Percentiles rank a stretch among this genome's conserved stretches.
Evolutionary conservation across 1,140 invertebrate species (phyloP).

Genomic region (Caenorhabditis inopinata): DNA sequence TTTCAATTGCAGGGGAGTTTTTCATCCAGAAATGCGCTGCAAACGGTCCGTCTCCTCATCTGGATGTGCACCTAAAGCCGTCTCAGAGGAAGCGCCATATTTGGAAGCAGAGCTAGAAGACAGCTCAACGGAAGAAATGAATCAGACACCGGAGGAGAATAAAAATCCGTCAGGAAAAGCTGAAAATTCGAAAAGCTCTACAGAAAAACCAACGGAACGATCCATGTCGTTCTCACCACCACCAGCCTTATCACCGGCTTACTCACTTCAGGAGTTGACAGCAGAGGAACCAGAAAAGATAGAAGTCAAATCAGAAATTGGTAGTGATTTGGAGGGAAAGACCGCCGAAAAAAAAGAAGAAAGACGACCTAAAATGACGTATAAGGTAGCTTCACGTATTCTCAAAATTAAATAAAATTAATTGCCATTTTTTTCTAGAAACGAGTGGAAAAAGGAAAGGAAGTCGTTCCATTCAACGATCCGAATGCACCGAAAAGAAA

Average conservation of each 20-base stretch:
- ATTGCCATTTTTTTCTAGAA: conserved; percentile 1
- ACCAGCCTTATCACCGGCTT: background rate
- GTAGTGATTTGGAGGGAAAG: background rate
- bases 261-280: background rate
- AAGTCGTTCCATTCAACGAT: background rate
- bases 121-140: background rate
- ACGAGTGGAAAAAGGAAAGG: background rate
- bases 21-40: too few species aligned
- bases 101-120: too few species aligned
- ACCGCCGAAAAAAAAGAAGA: background rate
- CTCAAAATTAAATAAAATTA: too few species aligned
- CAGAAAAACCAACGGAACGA: background rate
- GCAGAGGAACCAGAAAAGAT: background rate
- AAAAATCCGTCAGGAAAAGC: background rate
- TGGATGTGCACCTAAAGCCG: too few species aligned
- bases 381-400: too few species aligned
- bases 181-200: too few species aligned
- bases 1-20: too few species aligned
- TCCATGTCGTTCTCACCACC: background rate
- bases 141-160: background rate
- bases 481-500: conserved; percentile 1
- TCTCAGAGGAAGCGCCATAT: too few species aligned
- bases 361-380: background rate
- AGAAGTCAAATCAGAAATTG: background rate
- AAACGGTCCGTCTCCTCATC: too few species aligned